Evolutionary conservation across 1,140 invertebrate genomes (phyloP), one percentile per base, ranked within the genome.

Genomic region (Bicyclus anynana): DNA sequence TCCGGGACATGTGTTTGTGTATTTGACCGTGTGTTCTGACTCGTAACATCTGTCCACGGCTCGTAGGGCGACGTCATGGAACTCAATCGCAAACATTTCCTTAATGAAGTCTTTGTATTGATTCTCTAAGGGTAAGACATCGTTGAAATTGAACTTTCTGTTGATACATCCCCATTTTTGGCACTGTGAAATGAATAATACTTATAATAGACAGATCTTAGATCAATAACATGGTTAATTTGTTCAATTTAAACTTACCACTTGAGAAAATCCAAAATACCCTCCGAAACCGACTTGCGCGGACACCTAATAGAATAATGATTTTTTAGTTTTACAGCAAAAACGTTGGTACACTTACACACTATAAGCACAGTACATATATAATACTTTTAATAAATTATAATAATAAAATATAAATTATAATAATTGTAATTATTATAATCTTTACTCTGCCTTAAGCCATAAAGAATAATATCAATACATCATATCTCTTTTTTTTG

Each of bases 161-260:
- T 73, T 82, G 6, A 87, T 21, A 17, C 84, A 87, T 17, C 35
- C 72, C 81, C 80, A 84, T 72, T 69, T 55, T 2, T 67, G 59
- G 61, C 83, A 86, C 83, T 86, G 62, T 26, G n/a, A 5, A 46
- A 47, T 5, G 10, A 52, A 21, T 40, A 49, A 57, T 1, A 23
- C 46, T 7, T 5, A 7, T 27, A 27, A 27, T 7, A 27, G 10
- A 27, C 4, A 1, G 23, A 7, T 7, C 23, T 4, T n/a, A n/a
- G n/a, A n/a, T n/a, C n/a, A n/a, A n/a, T n/a, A n/a, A n/a, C n/a
- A n/a, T n/a, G n/a, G n/a, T n/a, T n/a, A n/a, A n/a, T n/a, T n/a
- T n/a, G n/a, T n/a, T n/a, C n/a, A n/a, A n/a, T n/a, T n/a, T n/a
- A n/a, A n/a, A n/a, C 33, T 37, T 14, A 37, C 33, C 33, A 37